Percentiles rank a stretch among this genome's conserved stretches.
Conservation (phyloP, 2,888 invertebrate genomes). For the Eledona agricola region DNA sequence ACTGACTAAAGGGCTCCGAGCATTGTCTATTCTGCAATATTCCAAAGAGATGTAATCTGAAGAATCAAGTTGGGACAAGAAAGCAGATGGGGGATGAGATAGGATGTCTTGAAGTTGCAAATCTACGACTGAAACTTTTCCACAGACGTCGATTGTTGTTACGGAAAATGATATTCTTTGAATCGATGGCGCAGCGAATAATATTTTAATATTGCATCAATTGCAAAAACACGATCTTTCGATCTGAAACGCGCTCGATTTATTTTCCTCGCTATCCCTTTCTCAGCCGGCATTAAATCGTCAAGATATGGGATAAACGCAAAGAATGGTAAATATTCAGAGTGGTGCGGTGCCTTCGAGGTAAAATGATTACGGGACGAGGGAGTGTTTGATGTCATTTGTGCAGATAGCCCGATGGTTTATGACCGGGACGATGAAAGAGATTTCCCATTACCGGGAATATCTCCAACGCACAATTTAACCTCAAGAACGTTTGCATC, state of each 20-base stretch:
- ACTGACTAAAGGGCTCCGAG: too few species aligned
- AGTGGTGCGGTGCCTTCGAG: conserved; percentile 20
- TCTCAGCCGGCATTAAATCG: conserved; percentile 7
- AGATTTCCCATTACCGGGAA: conserved; percentile 49
- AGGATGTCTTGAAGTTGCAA: too few species aligned
- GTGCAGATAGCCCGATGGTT: conserved; percentile 53
- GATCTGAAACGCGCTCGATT: conserved; percentile 2
- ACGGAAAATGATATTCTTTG: too few species aligned
- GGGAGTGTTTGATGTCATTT: conserved; percentile 43
- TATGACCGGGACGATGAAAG: conserved; percentile 51
- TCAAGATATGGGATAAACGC: conserved; percentile 16
- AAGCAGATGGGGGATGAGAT: too few species aligned
- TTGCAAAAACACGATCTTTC: too few species aligned
- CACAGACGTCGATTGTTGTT: too few species aligned
- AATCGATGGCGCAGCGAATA: too few species aligned
- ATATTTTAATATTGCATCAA: too few species aligned
- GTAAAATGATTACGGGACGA: conserved; percentile 30
- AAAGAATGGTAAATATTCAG: conserved; percentile 22
- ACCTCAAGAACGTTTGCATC: conserved; percentile 48
- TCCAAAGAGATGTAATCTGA: too few species aligned
- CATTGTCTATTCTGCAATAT: too few species aligned
- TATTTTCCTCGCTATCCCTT: conserved; percentile 10
- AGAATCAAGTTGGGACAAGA: too few species aligned
- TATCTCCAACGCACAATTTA: conserved; percentile 55
- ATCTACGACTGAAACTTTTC: too few species aligned